These are phyloP conservation scores for Drosophila micromelanica DNA, from an alignment of 1,140 invertebrate species.

Conservation along the genomic window DNA sequence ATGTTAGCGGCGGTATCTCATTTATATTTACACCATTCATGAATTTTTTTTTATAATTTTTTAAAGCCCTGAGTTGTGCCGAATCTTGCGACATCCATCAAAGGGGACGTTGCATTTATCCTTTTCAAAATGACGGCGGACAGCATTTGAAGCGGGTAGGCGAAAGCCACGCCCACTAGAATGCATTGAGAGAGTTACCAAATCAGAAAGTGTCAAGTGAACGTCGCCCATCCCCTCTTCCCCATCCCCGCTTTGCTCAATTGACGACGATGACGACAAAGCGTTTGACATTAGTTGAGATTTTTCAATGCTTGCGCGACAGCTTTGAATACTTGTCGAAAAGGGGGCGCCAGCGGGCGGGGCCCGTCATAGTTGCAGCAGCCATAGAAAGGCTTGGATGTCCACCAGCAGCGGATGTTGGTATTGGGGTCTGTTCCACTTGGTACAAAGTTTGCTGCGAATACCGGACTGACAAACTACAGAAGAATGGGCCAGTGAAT, in stretches of 20 bases:
- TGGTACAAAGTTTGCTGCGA: conserved; percentile 63
- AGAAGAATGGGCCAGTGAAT: conserved; percentile 14
- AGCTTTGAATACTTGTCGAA: conserved; percentile 61
- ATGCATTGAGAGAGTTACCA: conserved; percentile 65
- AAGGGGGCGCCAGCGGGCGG: not conserved
- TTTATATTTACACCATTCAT: too few relatives aligned
- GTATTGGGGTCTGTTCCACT: conserved; percentile 12
- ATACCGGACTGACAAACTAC: conserved; percentile 1
- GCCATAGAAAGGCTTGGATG: conserved; percentile 45
- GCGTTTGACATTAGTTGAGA: conserved; percentile 76
- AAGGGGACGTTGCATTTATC: conserved; percentile 33
- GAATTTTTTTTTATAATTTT: too few relatives aligned
- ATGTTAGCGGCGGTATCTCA: too few relatives aligned
- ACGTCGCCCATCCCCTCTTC: not conserved
- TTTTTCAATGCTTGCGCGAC: conserved; percentile 62
- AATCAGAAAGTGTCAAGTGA: conserved; percentile 61
- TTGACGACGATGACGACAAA: conserved; percentile 60
- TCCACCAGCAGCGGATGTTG: conserved; percentile 35
- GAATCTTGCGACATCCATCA: conserved; percentile 29
- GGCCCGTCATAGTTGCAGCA: conserved; percentile 42
- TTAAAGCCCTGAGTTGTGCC: not conserved
- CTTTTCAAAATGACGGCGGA: conserved; percentile 17
- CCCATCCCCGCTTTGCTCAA: not conserved
- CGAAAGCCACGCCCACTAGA: conserved; percentile 1
- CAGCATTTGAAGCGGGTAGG: not conserved